Evolutionary conservation across 1,140 invertebrate genomes (phyloP).

Genomic region (Maniola jurtina): DNA sequence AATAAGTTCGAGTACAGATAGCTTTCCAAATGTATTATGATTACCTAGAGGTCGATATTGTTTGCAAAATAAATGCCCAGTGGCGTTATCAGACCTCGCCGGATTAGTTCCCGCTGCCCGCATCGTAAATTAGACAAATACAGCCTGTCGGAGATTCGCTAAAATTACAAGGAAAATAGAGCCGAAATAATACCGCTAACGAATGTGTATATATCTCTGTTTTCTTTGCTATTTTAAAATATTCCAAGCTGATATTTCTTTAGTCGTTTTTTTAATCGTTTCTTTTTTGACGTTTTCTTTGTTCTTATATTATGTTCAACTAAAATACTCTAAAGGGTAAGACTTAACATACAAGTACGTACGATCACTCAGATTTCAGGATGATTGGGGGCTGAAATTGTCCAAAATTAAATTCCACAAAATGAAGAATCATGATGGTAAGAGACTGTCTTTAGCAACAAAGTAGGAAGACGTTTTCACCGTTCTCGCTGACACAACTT

Average conservation of each 20-base stretch:
- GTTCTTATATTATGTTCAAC: too few species aligned
- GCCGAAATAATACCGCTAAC: conserved; percentile 14
- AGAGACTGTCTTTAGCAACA: conserved; percentile 14
- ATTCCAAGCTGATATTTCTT: not conserved
- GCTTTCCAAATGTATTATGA: not conserved
- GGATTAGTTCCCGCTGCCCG: conserved; percentile 37
- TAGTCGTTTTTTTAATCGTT: too few species aligned
- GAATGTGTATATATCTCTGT: conserved; percentile 1
- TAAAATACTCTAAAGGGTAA: too few species aligned
- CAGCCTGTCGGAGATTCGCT: conserved; percentile 13
- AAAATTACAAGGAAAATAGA: conserved; percentile 23
- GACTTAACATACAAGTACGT: too few species aligned
- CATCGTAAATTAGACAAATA: conserved; percentile 31
- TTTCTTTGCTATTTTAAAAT: not conserved
- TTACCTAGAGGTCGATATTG: conserved; percentile 22
- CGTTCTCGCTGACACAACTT: conserved; percentile 17
- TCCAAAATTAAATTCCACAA: not conserved
- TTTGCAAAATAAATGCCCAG: conserved; percentile 41
- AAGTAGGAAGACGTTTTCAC: conserved; percentile 18
- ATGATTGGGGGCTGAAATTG: not conserved
- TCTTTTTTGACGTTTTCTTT: too few species aligned
- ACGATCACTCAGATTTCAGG: not conserved
- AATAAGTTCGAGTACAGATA: too few species aligned
- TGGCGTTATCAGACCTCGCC: conserved; percentile 25
- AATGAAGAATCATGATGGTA: conserved; percentile 11